A percentile compares a stretch with the other conserved stretches of the same genome.
phyloP scores from a whole-genome alignment of 2,113 vertebrate genomes.

The Alethe castanea region DNA sequence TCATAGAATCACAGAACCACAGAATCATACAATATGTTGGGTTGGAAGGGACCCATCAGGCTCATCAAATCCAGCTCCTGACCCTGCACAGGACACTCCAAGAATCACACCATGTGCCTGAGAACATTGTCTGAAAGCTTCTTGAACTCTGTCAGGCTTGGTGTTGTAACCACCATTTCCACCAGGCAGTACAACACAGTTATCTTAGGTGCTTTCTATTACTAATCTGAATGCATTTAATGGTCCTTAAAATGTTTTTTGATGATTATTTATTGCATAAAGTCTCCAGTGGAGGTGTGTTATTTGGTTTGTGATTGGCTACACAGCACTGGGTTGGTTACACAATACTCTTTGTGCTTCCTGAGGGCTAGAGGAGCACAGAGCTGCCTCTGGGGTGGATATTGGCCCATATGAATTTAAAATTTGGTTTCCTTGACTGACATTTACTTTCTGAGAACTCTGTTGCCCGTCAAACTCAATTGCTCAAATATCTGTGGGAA shows the following conservation, averaged over 20 bases:
- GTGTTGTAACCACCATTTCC: not conserved
- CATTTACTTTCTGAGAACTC: conserved; percentile 8
- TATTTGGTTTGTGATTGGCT: not conserved
- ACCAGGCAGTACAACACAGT: fast-evolving
- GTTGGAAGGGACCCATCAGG: not conserved
- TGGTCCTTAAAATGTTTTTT: not conserved
- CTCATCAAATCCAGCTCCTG: not conserved
- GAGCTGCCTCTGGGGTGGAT: conserved; percentile 3
- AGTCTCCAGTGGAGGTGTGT: not conserved
- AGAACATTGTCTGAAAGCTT: not conserved
- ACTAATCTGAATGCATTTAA: not conserved
- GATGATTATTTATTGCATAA: not conserved
- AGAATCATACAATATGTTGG: not conserved
- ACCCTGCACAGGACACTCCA: not conserved
- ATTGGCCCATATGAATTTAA: not conserved
- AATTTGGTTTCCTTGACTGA: conserved; percentile 10
- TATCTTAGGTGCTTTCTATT: not conserved
- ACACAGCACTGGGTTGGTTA: not conserved
- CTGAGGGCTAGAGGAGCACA: not conserved
- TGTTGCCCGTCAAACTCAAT: conserved; percentile 31
- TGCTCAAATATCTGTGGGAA: conserved; percentile 49
- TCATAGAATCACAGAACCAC: not conserved
- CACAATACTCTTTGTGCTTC: not conserved
- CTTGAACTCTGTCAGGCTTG: not conserved
- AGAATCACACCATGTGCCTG: not conserved